These are phyloP conservation scores for Enteromius viviparus DNA, from an alignment of 2,797 vertebrate species.

Conservation along the genomic window DNA sequence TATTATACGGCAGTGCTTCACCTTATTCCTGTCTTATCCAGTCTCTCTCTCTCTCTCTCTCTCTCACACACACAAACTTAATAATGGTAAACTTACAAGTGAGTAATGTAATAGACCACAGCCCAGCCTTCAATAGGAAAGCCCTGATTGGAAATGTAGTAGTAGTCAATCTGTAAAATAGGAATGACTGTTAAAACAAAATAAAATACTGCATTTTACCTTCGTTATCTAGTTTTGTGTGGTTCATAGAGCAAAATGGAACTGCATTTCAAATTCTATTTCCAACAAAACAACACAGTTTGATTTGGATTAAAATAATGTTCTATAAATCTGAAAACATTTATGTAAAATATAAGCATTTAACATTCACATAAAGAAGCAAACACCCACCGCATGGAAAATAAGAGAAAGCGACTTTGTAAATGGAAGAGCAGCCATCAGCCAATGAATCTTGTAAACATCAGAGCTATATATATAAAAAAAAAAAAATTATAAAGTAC, in stretches of 20 bases:
- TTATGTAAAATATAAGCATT: not conserved
- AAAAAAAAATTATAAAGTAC: not conserved
- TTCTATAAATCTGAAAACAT: not conserved
- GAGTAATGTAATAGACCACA: conserved; percentile 90
- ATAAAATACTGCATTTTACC: not conserved
- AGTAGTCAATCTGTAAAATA: conserved; percentile 84
- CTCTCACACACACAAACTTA: not conserved
- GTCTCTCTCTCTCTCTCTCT: not conserved
- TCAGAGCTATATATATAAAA: conserved; percentile 73
- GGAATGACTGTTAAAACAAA: conserved; percentile 11
- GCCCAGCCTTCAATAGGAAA: conserved; percentile 89
- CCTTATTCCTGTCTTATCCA: not conserved
- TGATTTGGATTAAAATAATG: not conserved
- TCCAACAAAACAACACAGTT: not conserved
- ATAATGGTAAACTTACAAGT: conserved; percentile 76
- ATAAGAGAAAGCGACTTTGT: conserved; percentile 87
- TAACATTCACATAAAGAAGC: not conserved
- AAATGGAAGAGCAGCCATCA: conserved; percentile 88
- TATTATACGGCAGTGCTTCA: not conserved
- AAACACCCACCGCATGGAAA: conserved; percentile 82
- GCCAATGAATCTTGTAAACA: conserved; percentile 89
- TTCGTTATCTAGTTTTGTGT: not conserved
- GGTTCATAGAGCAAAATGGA: not conserved
- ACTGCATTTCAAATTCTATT: not conserved
- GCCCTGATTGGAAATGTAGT: conserved; percentile 88